These are phyloP conservation scores for Prosopocoilus inquinatus DNA, from an alignment of 2,888 invertebrate species.

Conservation along the genomic window DNA sequence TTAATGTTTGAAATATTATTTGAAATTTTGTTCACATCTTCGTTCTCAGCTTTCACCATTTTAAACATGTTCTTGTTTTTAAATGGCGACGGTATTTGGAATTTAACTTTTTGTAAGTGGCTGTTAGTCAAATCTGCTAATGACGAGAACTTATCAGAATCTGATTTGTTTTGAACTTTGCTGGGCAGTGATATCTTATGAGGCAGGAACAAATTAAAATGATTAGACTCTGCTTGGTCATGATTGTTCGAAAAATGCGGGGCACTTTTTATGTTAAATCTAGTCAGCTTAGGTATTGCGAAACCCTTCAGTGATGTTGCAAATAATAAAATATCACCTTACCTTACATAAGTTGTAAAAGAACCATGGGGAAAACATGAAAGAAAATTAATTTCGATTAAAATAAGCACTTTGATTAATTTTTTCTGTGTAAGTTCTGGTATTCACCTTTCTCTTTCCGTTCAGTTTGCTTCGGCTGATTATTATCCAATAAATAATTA, in stretches of 20 bases:
- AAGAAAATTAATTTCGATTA: constrained; percentile 29
- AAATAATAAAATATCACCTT: constrained; percentile 44
- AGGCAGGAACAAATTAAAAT: no score
- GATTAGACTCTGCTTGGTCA: no score
- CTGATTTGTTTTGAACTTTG: constrained; percentile 5
- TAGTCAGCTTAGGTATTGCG: constrained; percentile 35
- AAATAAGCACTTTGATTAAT: background rate
- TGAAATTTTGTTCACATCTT: constrained; percentile 24
- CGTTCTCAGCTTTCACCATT: background rate
- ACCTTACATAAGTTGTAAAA: constrained; percentile 50
- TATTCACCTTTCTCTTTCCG: constrained; percentile 47
- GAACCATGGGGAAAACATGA: constrained; percentile 36
- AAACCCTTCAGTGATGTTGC: constrained; percentile 25
- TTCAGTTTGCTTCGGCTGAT: constrained; percentile 25
- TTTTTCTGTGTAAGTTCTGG: background rate
- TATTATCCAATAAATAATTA: constrained; percentile 59
- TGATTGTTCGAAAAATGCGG: no score
- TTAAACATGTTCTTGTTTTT: background rate
- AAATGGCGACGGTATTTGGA: background rate
- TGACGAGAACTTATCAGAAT: constrained; percentile 21
- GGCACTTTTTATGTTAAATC: constrained; percentile 5
- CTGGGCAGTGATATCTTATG: background rate
- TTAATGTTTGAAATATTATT: constrained; percentile 32
- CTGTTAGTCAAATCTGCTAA: constrained; percentile 28
- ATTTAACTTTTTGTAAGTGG: constrained; percentile 21